Base-by-base conservation (phyloP, 2,888 invertebrate genomes). In the Dicranocentrus wangi region DNA sequence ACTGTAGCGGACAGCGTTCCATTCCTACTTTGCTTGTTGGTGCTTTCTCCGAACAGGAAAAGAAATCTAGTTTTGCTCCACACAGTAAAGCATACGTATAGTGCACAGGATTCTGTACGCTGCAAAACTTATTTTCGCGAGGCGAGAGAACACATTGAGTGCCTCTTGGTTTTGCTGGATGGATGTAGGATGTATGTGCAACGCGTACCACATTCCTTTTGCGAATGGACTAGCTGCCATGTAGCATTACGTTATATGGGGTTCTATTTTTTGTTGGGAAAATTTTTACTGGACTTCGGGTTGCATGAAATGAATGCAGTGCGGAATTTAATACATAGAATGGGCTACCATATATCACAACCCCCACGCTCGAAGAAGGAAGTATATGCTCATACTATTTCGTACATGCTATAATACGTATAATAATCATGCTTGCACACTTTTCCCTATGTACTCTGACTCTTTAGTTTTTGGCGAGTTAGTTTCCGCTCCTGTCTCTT, bases 251-350 rank as follows among this genome's bases (percentile, higher is more conserved):
- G 21, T 51, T 7, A 10, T 39, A 39, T 8, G n/a, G 7, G n/a
- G 15, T 17, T 28, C 28, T 28, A 25, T 28, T 61, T 1, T 28
- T 61, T 23, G 32, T 61, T 28, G 32, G 28, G 61, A 58, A 58
- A 58, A 58, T 58, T 58, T n/a, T 27, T 58, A 25, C 1, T 8
- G 8, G 53, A 19, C 3, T 17, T 3, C 51, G 13, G 23, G n/a
- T 1, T 25, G 23, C 58, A 61, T 23, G 25, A 19, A 3, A 47
- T 17, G 15, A 47, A 47, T 61, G 58, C 71, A 71, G 71, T 71
- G 71, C 61, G 71, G 73, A 73, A 43, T 72, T 72, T 63, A 19
- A 32, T 63, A 61, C 63, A 65, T 28, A 17, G 42, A 53, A 73
- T 23, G 63, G 65, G 32, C 23, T 5, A 47, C 2, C n/a, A 10